Conservation (phyloP, 2,113 vertebrate genomes). For the Chaetorhynchus papuensis region DNA sequence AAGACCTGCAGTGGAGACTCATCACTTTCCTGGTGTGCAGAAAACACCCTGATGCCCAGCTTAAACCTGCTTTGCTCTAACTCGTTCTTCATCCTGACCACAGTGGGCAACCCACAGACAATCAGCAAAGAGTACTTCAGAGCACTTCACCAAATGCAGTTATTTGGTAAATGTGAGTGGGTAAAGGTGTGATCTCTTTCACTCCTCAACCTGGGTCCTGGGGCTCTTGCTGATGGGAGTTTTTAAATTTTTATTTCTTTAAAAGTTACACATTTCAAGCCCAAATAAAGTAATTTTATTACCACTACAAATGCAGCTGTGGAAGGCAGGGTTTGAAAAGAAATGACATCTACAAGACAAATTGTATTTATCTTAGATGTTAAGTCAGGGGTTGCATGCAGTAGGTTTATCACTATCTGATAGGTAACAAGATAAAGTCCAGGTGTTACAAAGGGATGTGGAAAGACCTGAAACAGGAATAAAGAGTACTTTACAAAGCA, state of each 20-base stretch:
- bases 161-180: not conserved
- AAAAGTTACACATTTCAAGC: not conserved
- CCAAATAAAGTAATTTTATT: not conserved
- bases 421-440: conserved; percentile 33
- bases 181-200: not conserved
- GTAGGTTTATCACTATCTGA: not conserved
- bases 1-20: not conserved
- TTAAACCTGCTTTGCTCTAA: not conserved
- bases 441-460: conserved; percentile 22
- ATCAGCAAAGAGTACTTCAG: not conserved
- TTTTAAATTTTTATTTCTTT: not conserved
- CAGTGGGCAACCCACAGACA: not conserved
- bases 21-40: not conserved
- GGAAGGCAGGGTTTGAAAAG: not conserved
- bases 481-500: not conserved
- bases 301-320: not conserved
- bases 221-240: not conserved
- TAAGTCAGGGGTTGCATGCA: not conserved
- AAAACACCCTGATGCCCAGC: not conserved
- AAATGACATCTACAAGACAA: not conserved
- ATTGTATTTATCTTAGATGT: not conserved
- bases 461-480: conserved; percentile 11
- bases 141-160: not conserved
- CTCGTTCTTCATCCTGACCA: not conserved
- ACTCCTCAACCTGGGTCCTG: not conserved